Conservation (phyloP, 1,140 invertebrate species). For the Coptotermes formosanus region DNA sequence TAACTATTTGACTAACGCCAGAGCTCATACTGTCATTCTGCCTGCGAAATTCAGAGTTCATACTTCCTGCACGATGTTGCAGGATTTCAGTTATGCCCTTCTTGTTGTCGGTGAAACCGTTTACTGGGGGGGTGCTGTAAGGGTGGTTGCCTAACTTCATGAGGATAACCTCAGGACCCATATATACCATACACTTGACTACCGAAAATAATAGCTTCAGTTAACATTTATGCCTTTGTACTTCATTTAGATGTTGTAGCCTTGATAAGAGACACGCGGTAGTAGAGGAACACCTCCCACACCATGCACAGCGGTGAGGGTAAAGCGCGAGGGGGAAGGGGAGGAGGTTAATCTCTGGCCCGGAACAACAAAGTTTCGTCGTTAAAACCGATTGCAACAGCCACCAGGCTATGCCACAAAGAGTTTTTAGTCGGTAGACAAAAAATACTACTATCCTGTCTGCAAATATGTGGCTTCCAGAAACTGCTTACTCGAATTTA, state of each 20-base stretch:
- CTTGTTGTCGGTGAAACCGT: not conserved
- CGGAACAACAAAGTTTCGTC: slow-evolving; percentile 35
- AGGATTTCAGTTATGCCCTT: not conserved
- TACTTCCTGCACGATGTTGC: not conserved
- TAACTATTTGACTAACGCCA: too few species aligned
- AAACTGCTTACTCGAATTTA: too few species aligned
- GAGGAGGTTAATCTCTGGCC: slow-evolving; percentile 35
- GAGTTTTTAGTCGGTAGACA: not conserved
- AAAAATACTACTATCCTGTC: not conserved
- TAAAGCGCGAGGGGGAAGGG: not conserved
- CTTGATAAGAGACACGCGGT: slow-evolving; percentile 29
- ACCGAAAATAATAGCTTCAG: slow-evolving; percentile 35
- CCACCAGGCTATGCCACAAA: not conserved
- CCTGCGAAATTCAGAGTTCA: not conserved
- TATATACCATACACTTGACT: slow-evolving; percentile 23
- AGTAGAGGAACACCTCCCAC: not conserved
- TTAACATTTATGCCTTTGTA: slow-evolving; percentile 38
- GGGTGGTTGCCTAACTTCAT: too few species aligned
- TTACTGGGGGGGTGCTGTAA: not conserved
- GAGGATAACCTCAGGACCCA: not conserved
- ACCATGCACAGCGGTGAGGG: not conserved
- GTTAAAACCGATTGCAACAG: slow-evolving; percentile 26
- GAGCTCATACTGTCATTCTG: too few species aligned
- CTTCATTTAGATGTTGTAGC: slow-evolving; percentile 35
- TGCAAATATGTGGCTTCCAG: not conserved